Evolutionary conservation across 2,888 invertebrate genomes (phyloP), one percentile per base, ranked within the genome.

Genomic region (Acrobasis repandana): DNA sequence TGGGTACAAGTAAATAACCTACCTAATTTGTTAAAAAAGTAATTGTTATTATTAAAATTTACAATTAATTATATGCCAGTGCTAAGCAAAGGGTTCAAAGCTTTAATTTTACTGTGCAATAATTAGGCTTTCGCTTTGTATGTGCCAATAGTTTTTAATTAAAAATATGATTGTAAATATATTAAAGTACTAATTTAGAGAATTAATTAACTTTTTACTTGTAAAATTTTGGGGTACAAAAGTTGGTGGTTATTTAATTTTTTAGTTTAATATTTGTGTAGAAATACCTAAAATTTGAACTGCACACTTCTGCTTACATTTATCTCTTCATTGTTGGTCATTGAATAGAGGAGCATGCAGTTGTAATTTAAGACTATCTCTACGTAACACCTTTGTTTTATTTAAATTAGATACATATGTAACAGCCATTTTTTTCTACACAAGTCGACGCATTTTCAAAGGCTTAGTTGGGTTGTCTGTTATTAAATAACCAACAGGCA

Each of bases 111-210:
- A 51, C 10, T 52, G 28, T 20, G 33, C 20, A 48, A 58, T 38
- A 48, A 34, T 61, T 61, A 34, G 15, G 34, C 36, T 20, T 47
- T 48, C n/a, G 34, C 52, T 50, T 50, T n/a, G 20, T 50, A 16
- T 43, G 43, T 43, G 43, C 43, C 43, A 43, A 43, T 43, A 43
- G 43, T 14, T 28, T 28, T 28, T 6, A 28, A 28, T 8, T 6
- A 28, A 28, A 28, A 28, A 28, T 28, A 28, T 28, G 4, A 28
- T 28, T 28, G 28, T 28, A 28, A 28, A 28, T 28, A 28, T 28
- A 28, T 28, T 2, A 28, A 28, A 28, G 8, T 28, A 28, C 28
- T 28, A 43, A 43, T 14, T 43, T 11, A 43, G 43, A n/a, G 14
- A 43, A 11, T 38, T 38, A 11, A 38, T 38, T 38, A 11, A 11